Evolutionary conservation across 1,140 invertebrate genomes (phyloP).

Genomic region (Drosophila azteca): DNA sequence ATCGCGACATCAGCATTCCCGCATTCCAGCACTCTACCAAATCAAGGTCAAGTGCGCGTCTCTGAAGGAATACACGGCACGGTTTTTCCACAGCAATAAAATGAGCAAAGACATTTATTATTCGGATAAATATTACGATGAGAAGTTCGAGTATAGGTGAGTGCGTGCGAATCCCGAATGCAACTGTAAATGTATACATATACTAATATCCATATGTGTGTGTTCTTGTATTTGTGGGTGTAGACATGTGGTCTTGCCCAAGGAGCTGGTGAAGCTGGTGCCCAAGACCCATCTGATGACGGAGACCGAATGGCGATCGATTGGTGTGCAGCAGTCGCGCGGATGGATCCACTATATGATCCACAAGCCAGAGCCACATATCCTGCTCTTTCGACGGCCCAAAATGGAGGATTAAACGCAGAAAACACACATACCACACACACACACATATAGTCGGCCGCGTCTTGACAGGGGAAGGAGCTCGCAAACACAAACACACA

Average conservation of each 20-base stretch:
- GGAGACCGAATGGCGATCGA: conserved; percentile 96
- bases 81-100: conserved; percentile 3
- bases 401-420: conserved; percentile 65
- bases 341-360: conserved; percentile 99
- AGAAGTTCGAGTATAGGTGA: conserved; percentile 93
- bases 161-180: conserved; percentile 11
- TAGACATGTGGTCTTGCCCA: conserved; percentile 96
- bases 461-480: too few relatives aligned
- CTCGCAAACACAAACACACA: not conserved
- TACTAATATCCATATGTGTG: conserved; percentile 3
- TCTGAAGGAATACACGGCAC: not conserved
- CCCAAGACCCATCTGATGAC: conserved; percentile 97
- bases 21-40: conserved; percentile 35
- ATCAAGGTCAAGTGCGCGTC: not conserved
- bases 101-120: conserved; percentile 91
- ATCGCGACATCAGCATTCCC: not conserved
- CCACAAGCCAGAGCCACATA: conserved; percentile 92
- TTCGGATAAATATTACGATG: conserved; percentile 96
- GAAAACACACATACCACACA: not conserved
- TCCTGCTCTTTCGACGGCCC: conserved; percentile 86
- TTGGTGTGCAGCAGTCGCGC: conserved; percentile 97
- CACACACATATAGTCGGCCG: too few relatives aligned
- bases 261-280: conserved; percentile 93
- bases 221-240: conserved; percentile 32
- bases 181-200: conserved; percentile 33